Evolutionary conservation across 2,888 invertebrate genomes (phyloP), one percentile per base, ranked within the genome.

Genomic region (Eupithecia insigniata): DNA sequence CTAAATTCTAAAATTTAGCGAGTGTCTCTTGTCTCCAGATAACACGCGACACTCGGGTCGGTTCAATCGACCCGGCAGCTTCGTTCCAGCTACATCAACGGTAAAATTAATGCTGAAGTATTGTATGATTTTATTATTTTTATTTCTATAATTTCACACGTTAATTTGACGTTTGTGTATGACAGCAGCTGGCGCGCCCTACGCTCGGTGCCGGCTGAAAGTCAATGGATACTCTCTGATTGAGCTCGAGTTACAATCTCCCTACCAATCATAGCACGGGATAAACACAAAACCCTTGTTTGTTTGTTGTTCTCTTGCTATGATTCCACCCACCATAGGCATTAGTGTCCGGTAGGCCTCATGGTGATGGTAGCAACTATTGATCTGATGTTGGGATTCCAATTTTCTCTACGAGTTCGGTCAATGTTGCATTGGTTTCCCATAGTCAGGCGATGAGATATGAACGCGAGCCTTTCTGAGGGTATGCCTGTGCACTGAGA

Each of bases 191-290:
- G 79, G 86, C 82, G 81, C 88, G 84, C 84, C 80, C 78, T 78
- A 80, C 82, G 84, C 84, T 85, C 85, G 87, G 85, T 83, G 83
- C 88, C 87, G 89, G 89, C 90, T 81, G 79, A 80, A 83, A 91
- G 90, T 90, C 89, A 81, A 85, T 82, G 85, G 89, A 80, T 89
- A 83, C 86, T 83, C 89, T 91, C 86, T 88, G 87, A 90, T 83
- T 88, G 92, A 69, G 84, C 88, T 83, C 73, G 78, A 75, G 81
- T 84, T 81, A 67, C 61, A 64, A 82, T 86, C 84, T 83, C 74
- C 67, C 77, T 72, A 76, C 83, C 75, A 78, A 74, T 82, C 84
- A 88, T 90, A 80, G 79, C 83, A 79, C 75, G 83, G 79, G 86
- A 85, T 79, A 71, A 75, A 77, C 70, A 69, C 74, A 72, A 79